A percentile compares a stretch with the other conserved stretches of the same genome.
These are phyloP conservation scores for Psittacula cyanocephala DNA, from an alignment of 2,113 vertebrate species.

Conservation along the genomic window DNA sequence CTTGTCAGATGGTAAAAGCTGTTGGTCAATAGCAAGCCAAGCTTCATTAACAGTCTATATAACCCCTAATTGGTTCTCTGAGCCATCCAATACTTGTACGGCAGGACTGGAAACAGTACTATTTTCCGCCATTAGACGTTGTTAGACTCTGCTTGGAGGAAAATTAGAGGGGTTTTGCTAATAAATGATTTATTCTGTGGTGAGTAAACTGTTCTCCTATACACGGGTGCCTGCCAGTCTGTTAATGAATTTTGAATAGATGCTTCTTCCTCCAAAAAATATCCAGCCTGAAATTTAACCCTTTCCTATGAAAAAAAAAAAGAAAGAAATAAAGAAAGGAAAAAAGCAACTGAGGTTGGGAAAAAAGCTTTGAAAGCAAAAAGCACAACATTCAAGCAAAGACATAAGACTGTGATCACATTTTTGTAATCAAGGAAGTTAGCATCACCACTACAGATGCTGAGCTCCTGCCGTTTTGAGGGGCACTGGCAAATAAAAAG, in stretches of 20 bases:
- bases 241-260: not conserved
- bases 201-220: not conserved
- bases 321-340: not conserved
- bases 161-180: not conserved
- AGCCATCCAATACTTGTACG: not conserved
- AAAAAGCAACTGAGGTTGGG: not conserved
- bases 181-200: conserved; percentile 2
- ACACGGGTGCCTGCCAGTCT: not conserved
- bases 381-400: not conserved
- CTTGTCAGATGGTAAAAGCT: not conserved
- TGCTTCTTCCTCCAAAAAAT: not conserved
- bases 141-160: not conserved
- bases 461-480: conserved; percentile 18
- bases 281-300: not conserved
- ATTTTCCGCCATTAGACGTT: not conserved
- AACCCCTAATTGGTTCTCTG: not conserved
- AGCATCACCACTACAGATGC: not conserved
- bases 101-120: not conserved
- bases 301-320: not conserved
- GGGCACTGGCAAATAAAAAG: not conserved
- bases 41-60: not conserved
- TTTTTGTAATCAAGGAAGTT: not conserved
- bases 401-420: not conserved
- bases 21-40: not conserved
- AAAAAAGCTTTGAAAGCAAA: not conserved